Evolutionary conservation across 2,888 invertebrate genomes (phyloP).

Genomic region (Drosophila barbarae): DNA sequence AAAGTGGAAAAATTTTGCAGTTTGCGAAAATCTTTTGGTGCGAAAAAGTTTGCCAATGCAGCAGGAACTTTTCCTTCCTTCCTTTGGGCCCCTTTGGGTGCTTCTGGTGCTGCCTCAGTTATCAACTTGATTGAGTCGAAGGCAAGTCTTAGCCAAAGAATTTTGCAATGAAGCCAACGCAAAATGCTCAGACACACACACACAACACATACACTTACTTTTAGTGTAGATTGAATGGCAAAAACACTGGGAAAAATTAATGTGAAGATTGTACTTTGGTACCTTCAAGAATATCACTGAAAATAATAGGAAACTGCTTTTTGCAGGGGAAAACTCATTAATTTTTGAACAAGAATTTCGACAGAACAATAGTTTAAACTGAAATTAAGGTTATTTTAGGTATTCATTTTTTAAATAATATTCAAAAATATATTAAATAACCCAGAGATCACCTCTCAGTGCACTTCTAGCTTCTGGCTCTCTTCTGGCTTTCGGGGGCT

Average conservation of each 20-base stretch:
- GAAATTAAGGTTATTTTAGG: too few species aligned
- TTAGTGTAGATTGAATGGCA: conserved; percentile 21
- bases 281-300: neutral
- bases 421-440: neutral
- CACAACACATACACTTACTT: neutral
- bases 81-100: neutral
- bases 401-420: neutral
- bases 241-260: conserved; percentile 10
- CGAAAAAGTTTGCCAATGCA: conserved; percentile 31
- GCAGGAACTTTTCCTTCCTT: conserved; percentile 1
- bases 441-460: neutral
- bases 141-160: conserved; percentile 36
- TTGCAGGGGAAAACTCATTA: too few species aligned
- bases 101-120: conserved; percentile 1
- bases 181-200: neutral
- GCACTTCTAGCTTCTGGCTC: neutral
- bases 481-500: conserved; percentile 5
- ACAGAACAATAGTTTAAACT: too few species aligned
- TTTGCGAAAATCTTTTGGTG: conserved; percentile 41
- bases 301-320: neutral
- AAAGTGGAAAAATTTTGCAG: conserved; percentile 50
- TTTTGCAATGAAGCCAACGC: conserved; percentile 22
- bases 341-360: too few species aligned
- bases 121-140: conserved; percentile 65
- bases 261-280: too few species aligned